These are phyloP conservation scores for Tokudaia tokunoshimensis DNA, from an alignment of 2,797 vertebrate species.

Conservation along the genomic window DNA sequence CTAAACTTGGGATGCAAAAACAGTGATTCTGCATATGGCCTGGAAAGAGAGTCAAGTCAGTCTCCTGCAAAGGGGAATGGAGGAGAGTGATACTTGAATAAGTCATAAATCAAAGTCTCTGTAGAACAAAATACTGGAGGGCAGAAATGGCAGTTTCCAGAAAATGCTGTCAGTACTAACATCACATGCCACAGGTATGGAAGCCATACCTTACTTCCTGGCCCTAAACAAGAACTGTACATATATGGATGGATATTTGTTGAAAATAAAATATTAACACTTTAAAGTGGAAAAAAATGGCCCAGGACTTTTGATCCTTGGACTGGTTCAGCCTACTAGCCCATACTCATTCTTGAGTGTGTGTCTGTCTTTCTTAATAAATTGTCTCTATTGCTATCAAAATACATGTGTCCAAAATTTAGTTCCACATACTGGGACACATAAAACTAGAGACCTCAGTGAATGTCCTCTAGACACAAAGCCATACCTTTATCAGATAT, in stretches of 20 bases:
- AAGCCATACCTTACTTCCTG: constrained; percentile 97
- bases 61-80: constrained; percentile 64
- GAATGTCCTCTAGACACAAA: background rate
- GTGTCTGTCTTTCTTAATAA: background rate
- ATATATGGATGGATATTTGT: constrained; percentile 91
- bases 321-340: no score
- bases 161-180: constrained; percentile 94
- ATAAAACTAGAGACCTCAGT: background rate
- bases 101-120: constrained; percentile 93
- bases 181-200: constrained; percentile 92
- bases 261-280: constrained; percentile 95
- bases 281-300: constrained; percentile 91
- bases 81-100: constrained; percentile 88
- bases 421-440: background rate
- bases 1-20: constrained; percentile 37
- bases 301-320: constrained; percentile 68
- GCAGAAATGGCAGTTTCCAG: constrained; percentile 84
- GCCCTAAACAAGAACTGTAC: constrained; percentile 94
- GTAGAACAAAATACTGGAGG: constrained; percentile 90
- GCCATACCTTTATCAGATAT: background rate
- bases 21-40: constrained; percentile 17
- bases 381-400: background rate
- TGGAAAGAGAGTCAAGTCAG: constrained; percentile 42
- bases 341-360: background rate
- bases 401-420: background rate